phyloP scores from a whole-genome alignment of 2,797 vertebrate species.

The Ceyx erithaca region DNA sequence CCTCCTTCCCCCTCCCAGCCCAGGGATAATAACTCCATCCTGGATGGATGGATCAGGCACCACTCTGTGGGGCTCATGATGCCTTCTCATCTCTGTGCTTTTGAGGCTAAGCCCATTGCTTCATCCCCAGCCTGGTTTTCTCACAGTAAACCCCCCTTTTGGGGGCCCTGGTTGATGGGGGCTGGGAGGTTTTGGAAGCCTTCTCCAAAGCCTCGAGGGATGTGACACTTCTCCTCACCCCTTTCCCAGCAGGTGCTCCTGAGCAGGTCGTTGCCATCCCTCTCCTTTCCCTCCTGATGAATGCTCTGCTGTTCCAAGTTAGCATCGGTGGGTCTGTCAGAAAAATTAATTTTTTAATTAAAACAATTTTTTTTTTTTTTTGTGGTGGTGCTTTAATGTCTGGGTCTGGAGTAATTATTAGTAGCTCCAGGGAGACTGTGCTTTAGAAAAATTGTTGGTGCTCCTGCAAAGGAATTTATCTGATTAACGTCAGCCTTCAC shows the following conservation, averaged over 20 bases:
- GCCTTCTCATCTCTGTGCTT: not conserved
- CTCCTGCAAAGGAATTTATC: conserved; percentile 66
- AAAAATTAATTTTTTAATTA: conserved; percentile 82
- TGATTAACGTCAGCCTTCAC: conserved; percentile 67
- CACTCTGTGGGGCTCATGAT: not conserved
- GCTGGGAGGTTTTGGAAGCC: not conserved
- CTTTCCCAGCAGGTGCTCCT: not conserved
- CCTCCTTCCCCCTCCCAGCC: not conserved
- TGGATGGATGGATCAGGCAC: not conserved
- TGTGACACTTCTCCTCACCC: not conserved
- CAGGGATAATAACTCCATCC: not conserved
- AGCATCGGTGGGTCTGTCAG: conserved; percentile 40
- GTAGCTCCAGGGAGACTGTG: conserved; percentile 70
- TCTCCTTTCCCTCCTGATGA: not conserved
- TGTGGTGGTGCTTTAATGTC: conserved; percentile 66
- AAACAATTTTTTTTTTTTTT: conserved; percentile 57
- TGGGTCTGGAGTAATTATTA: conserved; percentile 77
- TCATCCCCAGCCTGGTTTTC: not conserved
- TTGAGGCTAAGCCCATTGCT: not conserved
- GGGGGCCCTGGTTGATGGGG: fast-evolving
- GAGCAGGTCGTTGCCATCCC: not conserved
- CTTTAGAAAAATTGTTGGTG: conserved; percentile 73
- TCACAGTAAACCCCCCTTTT: not conserved
- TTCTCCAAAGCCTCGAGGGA: not conserved
- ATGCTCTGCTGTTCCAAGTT: not conserved